These are phyloP conservation scores for Vulpes ferrilata DNA, from an alignment of 2,113 vertebrate species.

Conservation along the genomic window DNA sequence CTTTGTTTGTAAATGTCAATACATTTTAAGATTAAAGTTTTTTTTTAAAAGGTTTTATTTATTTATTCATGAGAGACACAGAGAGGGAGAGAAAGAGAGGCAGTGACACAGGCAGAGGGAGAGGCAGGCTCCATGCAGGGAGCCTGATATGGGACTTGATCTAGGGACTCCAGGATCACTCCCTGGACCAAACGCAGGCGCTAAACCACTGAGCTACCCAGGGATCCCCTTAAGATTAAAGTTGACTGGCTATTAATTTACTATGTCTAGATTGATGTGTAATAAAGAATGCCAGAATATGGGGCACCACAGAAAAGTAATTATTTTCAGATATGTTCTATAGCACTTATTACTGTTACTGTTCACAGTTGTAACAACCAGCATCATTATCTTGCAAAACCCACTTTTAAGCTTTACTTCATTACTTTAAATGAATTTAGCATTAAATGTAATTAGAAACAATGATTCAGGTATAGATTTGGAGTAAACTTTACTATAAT, in stretches of 20 bases:
- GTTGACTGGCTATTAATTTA: conserved; percentile 49
- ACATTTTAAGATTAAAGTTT: conserved; percentile 58
- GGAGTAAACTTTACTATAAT: background rate
- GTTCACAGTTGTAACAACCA: background rate
- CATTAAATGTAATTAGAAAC: conserved; percentile 35
- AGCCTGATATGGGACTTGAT: too few species aligned
- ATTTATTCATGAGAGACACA: too few species aligned
- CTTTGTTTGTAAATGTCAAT: conserved; percentile 37
- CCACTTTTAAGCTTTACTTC: conserved; percentile 2
- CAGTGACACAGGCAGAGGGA: too few species aligned
- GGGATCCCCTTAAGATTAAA: conserved; percentile 37
- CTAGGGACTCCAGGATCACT: too few species aligned
- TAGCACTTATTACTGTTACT: background rate
- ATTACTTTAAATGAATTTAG: conserved; percentile 47
- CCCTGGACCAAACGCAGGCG: too few species aligned
- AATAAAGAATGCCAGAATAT: conserved; percentile 52
- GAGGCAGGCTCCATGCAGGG: too few species aligned
- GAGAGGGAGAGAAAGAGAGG: too few species aligned
- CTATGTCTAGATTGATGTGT: conserved; percentile 22
- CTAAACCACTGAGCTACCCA: too few species aligned
- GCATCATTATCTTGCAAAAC: background rate
- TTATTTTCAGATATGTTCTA: conserved; percentile 50
- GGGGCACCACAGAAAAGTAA: background rate
- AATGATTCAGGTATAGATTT: background rate
- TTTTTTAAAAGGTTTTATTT: too few species aligned